Base-by-base conservation (phyloP, 1,140 invertebrate genomes). In the Solenopsis invicta region DNA sequence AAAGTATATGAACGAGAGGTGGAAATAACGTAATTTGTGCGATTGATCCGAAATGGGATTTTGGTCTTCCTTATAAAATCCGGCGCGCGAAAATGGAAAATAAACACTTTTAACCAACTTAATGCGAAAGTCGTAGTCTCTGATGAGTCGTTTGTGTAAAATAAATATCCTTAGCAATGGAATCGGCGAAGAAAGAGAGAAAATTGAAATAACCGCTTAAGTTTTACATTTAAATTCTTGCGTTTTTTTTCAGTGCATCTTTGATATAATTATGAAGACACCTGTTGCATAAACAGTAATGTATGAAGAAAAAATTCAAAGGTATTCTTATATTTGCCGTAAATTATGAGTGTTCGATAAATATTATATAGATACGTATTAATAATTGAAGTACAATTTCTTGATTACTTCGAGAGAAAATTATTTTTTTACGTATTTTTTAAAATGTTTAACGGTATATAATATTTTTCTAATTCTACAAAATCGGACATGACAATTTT, bases 271-370 rank as follows among this genome's bases (percentile, higher is more conserved):
- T 82, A 48, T 6, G 21, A 71, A 21, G 72, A 59, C 12, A 69
- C 21, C 78, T 61, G 52, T 61, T 74, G 67, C 66, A 8, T 59
- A 82, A 50, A 69, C 6, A 41, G 18, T 34, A 24, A 69, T 50
- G 8, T 54, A 21, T 37, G 18, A 59, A 74, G 16, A 48, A 72
- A 9, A 72, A 56, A 24, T 59, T 59, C 0, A 0, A 1, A 61
- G 2, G 45, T 21, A 8, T 9, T 54, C 29, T 10, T 29, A 29
- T 54, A 16, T 74, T 64, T 0, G 29, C 12, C n/a, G 6, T 41
- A 59, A 75, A 48, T 78, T 48, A 48, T 2, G 3, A 61, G 24
- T 29, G 18, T 66, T 52, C 5, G 13, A 21, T 41, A 13, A 24
- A 37, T 74, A 21, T 59, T n/a, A 71, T 59, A 21, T 74, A 74